Evolutionary conservation across 2,113 vertebrate genomes (phyloP), one percentile per base, ranked within the genome.

Genomic region (Mesitornis unicolor): DNA sequence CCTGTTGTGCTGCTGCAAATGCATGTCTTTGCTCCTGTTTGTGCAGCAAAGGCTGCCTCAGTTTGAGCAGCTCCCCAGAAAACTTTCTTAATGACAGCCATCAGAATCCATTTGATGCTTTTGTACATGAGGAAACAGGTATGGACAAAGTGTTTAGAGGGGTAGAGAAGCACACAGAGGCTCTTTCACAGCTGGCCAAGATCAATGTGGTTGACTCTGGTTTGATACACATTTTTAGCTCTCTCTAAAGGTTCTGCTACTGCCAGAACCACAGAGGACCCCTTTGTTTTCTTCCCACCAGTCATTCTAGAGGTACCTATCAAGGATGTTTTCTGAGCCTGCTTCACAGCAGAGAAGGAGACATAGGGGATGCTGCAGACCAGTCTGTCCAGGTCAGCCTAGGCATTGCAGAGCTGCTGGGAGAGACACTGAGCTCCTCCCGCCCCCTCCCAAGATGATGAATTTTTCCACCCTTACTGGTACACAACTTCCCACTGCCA

Each of bases 81-180:
- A 81, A 1, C 16, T n/a, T 84, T 89, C 0, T 1, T 31, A 73
- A 11, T 6, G 17, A 33, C 56, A 5, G 4, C 36, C 33, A 25
- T 22, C 51, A n/a, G 31, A 67, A 75, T 35, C 26, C n/a, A 51
- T 0, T 0, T 42, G 22, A 14, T 81, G 73, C 5, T 7, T 25
- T 63, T 70, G 9, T 68, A 12, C 8, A 7, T 20, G 22, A 63
- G 36, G 45, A 78, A 74, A 61, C 15, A 38, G 36, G 50, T 10
- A 35, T 0, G 4, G 12, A 31, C 12, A 24, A 68, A 89, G 18
- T 1, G 2, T 51, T 80, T 29, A 73, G 14, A 40, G 57, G 1
- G 19, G 8, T 57, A 73, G 68, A 76, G 48, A 25, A 36, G 15
- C 22, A 17, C 28, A 35, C 11, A 59, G 29, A 63, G 45, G 12